These are phyloP conservation scores for Mustela lutreola DNA, from an alignment of 2,113 vertebrate genomes.

Conservation along the genomic window DNA sequence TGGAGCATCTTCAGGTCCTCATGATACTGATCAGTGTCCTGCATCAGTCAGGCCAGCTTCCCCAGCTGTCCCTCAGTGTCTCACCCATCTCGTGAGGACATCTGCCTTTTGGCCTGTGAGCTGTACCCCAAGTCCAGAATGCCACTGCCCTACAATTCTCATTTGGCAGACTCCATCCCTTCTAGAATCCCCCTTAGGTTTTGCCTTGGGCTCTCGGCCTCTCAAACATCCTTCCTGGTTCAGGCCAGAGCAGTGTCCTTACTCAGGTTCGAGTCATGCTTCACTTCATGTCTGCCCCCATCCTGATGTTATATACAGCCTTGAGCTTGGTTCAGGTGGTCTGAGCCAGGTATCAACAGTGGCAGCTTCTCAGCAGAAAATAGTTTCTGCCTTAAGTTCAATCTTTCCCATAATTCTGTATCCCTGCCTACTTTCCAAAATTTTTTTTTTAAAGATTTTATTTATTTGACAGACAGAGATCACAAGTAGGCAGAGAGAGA, in stretches of 20 bases:
- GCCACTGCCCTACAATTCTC: background rate
- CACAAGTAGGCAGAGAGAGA: too few species aligned
- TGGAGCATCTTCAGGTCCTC: background rate
- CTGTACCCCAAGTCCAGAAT: background rate
- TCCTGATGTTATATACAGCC: background rate
- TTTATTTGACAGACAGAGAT: too few species aligned
- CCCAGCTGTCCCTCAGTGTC: background rate
- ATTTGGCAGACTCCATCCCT: background rate
- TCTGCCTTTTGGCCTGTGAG: background rate
- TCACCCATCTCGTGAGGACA: background rate
- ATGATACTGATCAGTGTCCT: background rate
- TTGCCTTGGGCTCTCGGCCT: background rate
- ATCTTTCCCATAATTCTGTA: slow-evolving; percentile 4
- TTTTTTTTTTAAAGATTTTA: background rate
- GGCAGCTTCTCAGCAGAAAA: slow-evolving; percentile 20
- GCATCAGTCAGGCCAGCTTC: background rate
- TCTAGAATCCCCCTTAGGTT: background rate
- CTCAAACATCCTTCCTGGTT: background rate
- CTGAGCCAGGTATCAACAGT: background rate
- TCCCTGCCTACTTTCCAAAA: background rate
- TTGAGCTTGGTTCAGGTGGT: background rate
- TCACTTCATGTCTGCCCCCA: background rate
- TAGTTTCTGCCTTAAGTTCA: background rate
- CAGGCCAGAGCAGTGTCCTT: background rate
- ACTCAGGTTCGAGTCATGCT: background rate